Percentiles rank a stretch among this genome's conserved stretches.
These are phyloP conservation scores for Lepidochrysops patricia DNA, from an alignment of 2,888 invertebrate genomes.

Conservation along the genomic window DNA sequence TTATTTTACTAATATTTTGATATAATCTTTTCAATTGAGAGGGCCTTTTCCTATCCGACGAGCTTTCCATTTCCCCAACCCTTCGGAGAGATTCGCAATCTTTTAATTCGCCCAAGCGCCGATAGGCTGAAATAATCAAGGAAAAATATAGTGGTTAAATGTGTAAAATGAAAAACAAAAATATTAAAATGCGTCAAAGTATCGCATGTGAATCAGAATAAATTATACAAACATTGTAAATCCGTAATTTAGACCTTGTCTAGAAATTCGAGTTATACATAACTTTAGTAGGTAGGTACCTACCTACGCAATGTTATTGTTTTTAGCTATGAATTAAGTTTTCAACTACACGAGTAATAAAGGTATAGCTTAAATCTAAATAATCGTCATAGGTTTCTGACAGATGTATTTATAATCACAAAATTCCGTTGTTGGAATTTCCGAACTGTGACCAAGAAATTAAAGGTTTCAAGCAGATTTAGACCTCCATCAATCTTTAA, in stretches of 20 bases:
- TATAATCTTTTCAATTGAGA: background rate
- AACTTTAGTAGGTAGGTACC: too few species aligned
- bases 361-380: background rate
- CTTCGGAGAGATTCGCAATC: background rate
- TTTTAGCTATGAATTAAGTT: too few species aligned
- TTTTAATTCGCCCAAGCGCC: background rate
- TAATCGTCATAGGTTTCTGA: background rate
- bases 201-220: too few species aligned
- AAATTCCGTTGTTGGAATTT: background rate
- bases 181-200: too few species aligned
- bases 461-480: background rate
- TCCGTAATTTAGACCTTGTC: too few species aligned
- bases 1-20: background rate
- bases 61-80: background rate
- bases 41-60: background rate
- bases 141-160: background rate
- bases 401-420: background rate
- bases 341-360: too few species aligned
- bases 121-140: background rate
- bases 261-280: too few species aligned
- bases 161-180: background rate
- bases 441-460: background rate
- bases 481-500: background rate
- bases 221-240: too few species aligned
- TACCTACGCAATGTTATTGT: too few species aligned